phyloP scores from a whole-genome alignment of 1,140 invertebrate species.

The Drosophila ohnishii region DNA sequence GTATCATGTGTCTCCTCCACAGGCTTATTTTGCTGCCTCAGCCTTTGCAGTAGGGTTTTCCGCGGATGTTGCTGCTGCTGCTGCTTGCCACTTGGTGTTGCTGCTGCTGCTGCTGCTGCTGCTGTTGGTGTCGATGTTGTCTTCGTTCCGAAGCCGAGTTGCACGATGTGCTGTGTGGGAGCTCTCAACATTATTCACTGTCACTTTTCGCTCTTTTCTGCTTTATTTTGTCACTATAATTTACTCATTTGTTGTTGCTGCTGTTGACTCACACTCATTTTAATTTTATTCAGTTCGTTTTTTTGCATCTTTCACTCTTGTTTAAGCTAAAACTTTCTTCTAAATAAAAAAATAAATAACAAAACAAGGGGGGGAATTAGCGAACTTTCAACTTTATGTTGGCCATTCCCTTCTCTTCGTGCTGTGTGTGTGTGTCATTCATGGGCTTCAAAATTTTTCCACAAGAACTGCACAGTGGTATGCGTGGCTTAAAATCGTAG shows the following conservation, averaged over 20 bases:
- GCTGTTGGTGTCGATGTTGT: conserved; percentile 25
- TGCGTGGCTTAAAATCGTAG: not conserved
- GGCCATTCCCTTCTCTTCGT: conserved; percentile 31
- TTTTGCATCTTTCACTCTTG: conserved; percentile 38
- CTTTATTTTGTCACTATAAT: conserved; percentile 41
- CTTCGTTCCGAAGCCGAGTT: conserved; percentile 71
- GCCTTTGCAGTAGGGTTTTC: conserved; percentile 63
- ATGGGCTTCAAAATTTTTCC: conserved; percentile 13
- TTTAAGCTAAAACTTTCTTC: conserved; percentile 44
- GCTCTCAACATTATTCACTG: conserved; percentile 80
- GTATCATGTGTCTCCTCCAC: conserved; percentile 27
- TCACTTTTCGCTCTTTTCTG: conserved; percentile 65
- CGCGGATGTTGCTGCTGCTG: conserved; percentile 38
- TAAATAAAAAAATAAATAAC: conserved; percentile 32
- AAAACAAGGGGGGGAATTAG: conserved; percentile 16
- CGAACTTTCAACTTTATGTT: conserved; percentile 51
- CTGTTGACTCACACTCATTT: conserved; percentile 35
- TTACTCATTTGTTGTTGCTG: conserved; percentile 21
- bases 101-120: not conserved
- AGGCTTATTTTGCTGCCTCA: conserved; percentile 38
- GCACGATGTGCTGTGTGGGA: conserved; percentile 78
- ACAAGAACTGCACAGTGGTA: conserved; percentile 48
- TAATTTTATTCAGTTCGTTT: conserved; percentile 45
- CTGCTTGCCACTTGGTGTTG: conserved; percentile 18
- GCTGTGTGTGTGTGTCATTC: conserved; percentile 29